These are phyloP conservation scores for Tribolium castaneum DNA, from an alignment of 1,140 invertebrate genomes.

Conservation along the genomic window DNA sequence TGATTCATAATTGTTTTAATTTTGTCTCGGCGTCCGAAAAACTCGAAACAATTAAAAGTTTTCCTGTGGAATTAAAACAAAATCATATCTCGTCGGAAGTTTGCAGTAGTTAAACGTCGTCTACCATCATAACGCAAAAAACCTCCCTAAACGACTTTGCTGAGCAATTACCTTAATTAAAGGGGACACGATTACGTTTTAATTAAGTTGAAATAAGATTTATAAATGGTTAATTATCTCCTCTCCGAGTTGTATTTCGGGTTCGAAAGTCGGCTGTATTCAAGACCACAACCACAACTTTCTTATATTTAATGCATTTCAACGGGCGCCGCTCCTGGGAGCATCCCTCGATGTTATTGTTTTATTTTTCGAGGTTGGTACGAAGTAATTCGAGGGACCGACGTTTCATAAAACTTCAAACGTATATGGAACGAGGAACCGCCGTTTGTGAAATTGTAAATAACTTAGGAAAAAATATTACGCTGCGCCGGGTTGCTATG, in stretches of 20 bases:
- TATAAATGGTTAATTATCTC: background rate
- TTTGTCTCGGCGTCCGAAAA: no score
- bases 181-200: conserved; percentile 6
- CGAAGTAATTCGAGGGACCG: background rate
- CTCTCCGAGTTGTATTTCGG: background rate
- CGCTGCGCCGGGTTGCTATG: no score
- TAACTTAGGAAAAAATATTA: background rate
- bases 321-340: background rate
- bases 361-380: conserved; percentile 14
- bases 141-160: background rate
- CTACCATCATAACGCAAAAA: background rate
- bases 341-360: conserved; percentile 1
- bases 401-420: conserved; percentile 8
- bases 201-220: conserved; percentile 1
- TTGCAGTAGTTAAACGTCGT: background rate
- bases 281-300: background rate
- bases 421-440: background rate
- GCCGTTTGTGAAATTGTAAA: background rate
- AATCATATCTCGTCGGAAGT: background rate
- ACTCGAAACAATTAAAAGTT: background rate
- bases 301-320: conserved; percentile 22
- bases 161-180: conserved; percentile 7
- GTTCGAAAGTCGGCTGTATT: background rate
- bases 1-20: background rate
- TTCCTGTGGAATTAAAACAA: background rate